These are phyloP conservation scores for Rhabdornis inornatus DNA, from an alignment of 2,113 vertebrate species.

Conservation along the genomic window DNA sequence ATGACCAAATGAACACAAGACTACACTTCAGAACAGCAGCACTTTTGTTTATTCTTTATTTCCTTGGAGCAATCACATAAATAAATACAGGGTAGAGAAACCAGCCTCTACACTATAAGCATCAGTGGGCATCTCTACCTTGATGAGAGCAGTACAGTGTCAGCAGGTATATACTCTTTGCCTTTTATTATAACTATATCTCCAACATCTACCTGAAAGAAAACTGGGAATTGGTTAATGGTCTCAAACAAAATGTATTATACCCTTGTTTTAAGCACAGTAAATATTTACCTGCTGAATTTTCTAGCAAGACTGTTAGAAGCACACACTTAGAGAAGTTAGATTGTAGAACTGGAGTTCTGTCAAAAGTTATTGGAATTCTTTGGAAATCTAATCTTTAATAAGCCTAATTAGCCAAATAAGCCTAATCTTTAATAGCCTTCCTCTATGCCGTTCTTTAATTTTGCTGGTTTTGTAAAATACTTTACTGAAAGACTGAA, in stretches of 20 bases:
- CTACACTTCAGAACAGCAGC: slow-evolving; percentile 31
- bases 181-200: slow-evolving; percentile 98
- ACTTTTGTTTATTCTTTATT: slow-evolving; percentile 83
- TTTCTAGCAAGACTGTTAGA: background rate
- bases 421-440: background rate
- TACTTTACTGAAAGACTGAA: background rate
- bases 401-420: background rate
- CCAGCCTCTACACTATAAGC: slow-evolving; percentile 78
- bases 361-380: background rate
- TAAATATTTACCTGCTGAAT: slow-evolving; percentile 37
- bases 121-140: slow-evolving; percentile 87
- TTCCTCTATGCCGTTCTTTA: background rate
- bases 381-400: background rate
- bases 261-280: slow-evolving; percentile 47
- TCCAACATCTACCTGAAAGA: slow-evolving; percentile 97
- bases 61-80: slow-evolving; percentile 78
- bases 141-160: slow-evolving; percentile 94
- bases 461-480: background rate
- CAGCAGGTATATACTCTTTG: slow-evolving; percentile 95
- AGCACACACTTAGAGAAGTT: background rate
- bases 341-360: background rate
- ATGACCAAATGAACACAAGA: background rate
- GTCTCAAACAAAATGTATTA: slow-evolving; percentile 66
- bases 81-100: slow-evolving; percentile 78
- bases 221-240: slow-evolving; percentile 89